These are phyloP conservation scores for Catamblyrhynchus diadema DNA, from an alignment of 2,797 vertebrate species.

Conservation along the genomic window DNA sequence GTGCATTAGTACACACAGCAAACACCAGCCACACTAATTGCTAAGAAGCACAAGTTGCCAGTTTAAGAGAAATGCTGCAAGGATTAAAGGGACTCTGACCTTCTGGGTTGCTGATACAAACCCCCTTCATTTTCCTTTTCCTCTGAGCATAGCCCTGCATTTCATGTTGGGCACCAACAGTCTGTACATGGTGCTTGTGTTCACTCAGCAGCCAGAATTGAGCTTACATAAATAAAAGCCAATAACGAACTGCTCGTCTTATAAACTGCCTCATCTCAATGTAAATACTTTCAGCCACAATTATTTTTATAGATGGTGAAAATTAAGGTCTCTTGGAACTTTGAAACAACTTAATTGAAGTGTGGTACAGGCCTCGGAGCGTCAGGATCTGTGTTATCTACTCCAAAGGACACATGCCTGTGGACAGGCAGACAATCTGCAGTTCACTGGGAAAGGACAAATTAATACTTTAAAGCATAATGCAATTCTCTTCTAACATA, in stretches of 20 bases:
- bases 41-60: neutral
- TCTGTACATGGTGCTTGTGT: rapidly evolving
- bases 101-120: neutral
- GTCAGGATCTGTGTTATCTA: neutral
- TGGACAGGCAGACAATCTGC: neutral
- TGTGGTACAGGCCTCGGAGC: neutral
- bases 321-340: neutral
- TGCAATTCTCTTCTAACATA: neutral
- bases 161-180: neutral
- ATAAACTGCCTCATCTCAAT: neutral
- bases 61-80: neutral
- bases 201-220: neutral
- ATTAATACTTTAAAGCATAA: neutral
- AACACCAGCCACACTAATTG: neutral
- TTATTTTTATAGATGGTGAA: neutral
- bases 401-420: neutral
- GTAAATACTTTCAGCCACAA: neutral
- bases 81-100: neutral
- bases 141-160: neutral
- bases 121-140: neutral
- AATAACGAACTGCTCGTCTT: neutral
- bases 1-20: neutral
- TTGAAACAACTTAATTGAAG: neutral
- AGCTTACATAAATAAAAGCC: neutral
- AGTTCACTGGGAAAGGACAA: neutral